A percentile compares a stretch with the other conserved stretches of the same genome.
Evolutionary conservation across 2,888 invertebrate genomes (phyloP).

Genomic region (Junonia oenone): DNA sequence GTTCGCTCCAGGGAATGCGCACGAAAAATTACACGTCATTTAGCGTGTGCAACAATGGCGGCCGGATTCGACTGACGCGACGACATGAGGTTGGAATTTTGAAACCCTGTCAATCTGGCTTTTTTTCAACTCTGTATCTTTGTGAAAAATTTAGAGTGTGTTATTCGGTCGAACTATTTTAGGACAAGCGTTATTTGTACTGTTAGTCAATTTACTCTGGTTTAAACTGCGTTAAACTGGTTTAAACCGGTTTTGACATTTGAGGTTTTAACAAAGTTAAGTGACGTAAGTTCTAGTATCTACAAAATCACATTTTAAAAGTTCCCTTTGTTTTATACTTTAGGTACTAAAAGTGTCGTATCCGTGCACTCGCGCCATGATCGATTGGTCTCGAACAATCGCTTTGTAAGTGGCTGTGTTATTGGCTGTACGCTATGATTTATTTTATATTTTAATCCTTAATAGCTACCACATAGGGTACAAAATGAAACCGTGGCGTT

Average conservation of each 20-base stretch:
- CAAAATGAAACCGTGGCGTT: neutral
- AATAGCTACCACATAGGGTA: neutral
- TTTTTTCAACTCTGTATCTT: neutral
- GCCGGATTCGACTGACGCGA: neutral
- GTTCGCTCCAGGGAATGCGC: slow-evolving; percentile 5
- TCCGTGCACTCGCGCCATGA: neutral
- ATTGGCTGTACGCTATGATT: neutral
- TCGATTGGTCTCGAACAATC: slow-evolving; percentile 5
- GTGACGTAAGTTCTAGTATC: too few relatives aligned
- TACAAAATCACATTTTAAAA: too few relatives aligned
- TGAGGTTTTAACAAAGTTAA: too few relatives aligned
- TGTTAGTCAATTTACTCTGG: neutral
- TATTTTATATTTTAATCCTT: neutral
- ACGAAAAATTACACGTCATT: slow-evolving; percentile 16
- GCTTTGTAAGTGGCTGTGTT: neutral
- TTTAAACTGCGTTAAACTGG: neutral
- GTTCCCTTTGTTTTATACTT: neutral
- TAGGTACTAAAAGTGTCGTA: too few relatives aligned
- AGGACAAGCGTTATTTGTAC: too few relatives aligned
- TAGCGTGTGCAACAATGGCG: slow-evolving; percentile 8
- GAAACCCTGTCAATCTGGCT: neutral
- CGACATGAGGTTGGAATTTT: neutral
- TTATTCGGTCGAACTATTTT: neutral
- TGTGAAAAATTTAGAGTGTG: neutral
- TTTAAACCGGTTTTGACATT: neutral